A percentile compares a stretch with the other conserved stretches of the same genome.
Evolutionary conservation across 2,888 invertebrate genomes (phyloP).

Genomic region (Formica aserva): DNA sequence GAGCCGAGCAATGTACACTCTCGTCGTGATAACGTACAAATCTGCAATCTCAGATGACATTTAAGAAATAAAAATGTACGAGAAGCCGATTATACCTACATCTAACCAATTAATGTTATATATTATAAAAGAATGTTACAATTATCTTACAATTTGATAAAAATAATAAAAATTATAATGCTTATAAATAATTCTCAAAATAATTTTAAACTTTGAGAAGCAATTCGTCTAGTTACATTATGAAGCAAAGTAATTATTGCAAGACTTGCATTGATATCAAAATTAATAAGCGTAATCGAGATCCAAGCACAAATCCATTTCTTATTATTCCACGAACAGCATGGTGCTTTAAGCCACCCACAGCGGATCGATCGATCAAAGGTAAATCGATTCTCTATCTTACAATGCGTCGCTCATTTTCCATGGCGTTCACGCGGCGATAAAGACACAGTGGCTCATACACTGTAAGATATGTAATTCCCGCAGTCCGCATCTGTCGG

Average conservation of each 20-base stretch:
- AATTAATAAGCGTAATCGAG: slow-evolving; percentile 52
- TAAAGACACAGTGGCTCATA: slow-evolving; percentile 57
- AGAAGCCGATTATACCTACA: neutral
- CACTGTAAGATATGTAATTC: slow-evolving; percentile 53
- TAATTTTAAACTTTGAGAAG: neutral
- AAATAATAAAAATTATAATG: neutral
- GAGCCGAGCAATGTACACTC: slow-evolving; percentile 15
- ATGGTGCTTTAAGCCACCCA: slow-evolving; percentile 49
- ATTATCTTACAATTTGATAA: neutral
- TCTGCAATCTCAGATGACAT: slow-evolving; percentile 47
- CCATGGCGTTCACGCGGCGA: slow-evolving; percentile 63
- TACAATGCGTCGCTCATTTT: slow-evolving; percentile 68
- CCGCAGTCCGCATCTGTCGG: slow-evolving; percentile 42
- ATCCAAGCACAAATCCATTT: slow-evolving; percentile 33
- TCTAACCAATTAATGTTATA: neutral
- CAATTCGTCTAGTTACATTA: slow-evolving; percentile 1
- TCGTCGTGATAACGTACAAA: slow-evolving; percentile 31
- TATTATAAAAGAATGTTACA: neutral
- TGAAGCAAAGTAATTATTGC: slow-evolving; percentile 19
- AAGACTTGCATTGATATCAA: slow-evolving; percentile 13
- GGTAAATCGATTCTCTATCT: slow-evolving; percentile 65
- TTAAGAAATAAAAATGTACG: slow-evolving; percentile 36
- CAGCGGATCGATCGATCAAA: slow-evolving; percentile 67
- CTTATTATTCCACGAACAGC: slow-evolving; percentile 46
- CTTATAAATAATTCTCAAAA: neutral